Evolutionary conservation across 2,113 vertebrate genomes (phyloP), one percentile per base, ranked within the genome.

Genomic region (Nerophis lumbriciformis): DNA sequence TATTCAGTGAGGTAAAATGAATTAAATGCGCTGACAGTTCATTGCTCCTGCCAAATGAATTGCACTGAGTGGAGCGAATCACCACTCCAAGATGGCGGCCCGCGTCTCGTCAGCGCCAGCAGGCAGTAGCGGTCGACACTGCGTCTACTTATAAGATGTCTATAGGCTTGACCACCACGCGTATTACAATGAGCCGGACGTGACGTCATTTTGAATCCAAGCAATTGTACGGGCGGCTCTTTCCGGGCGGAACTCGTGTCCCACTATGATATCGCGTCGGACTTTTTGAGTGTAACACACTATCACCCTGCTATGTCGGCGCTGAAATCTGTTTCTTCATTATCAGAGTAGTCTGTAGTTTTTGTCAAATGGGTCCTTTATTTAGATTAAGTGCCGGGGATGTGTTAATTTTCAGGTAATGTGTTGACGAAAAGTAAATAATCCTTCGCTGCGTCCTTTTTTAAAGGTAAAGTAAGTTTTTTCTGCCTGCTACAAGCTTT

Each of bases 391-490:
- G 49, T 12, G 8, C 37, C 15, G 13, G 14, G n/a, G 42, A 52
- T 13, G 58, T 37, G 45, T 7, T 0, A 1, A 58, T 36, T 37
- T 48, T 4, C n/a, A 28, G 63, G 71, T 21, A 59, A 72, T 77
- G 75, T 60, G 15, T 70, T 80, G 53, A 77, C 50, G 51, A 4
- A 44, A 48, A 37, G 15, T 50, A 45, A 55, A 13, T 48, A 11
- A 16, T 57, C 54, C 4, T 37, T 50, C 11, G 47, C 45, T 47
- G 49, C 53, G 6, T 65, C 52, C 65, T 53, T 64, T 73, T 60
- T 79, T 72, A 42, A 11, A 82, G 78, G 72, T 83, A 80, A 83
- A 81, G 62, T 78, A 81, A 84, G 77, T 83, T 85, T 67, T 67
- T 45, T 28, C 68, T 0, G 15, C 68, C 52, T 66, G 6, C 53